Conservation (phyloP, 2,888 invertebrate genomes). For the Agrilus mali region DNA sequence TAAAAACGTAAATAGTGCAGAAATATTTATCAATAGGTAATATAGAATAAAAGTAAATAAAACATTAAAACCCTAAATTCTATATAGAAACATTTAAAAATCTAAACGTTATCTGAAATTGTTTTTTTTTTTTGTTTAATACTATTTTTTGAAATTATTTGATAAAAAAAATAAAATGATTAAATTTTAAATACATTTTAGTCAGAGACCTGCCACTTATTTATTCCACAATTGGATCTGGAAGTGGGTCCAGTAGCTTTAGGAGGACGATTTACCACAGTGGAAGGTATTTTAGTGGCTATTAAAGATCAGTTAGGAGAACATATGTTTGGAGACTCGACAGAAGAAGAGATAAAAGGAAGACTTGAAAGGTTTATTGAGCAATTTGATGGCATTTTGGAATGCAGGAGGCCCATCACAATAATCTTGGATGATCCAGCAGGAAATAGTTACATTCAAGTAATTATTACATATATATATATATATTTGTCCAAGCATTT, state of each 20-base stretch:
- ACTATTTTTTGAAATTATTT: constrained; percentile 2
- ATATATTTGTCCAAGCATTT: neutral
- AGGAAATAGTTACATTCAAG: constrained; percentile 91
- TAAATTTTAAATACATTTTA: constrained; percentile 22
- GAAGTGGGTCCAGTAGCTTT: constrained; percentile 75
- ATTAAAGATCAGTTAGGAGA: constrained; percentile 64
- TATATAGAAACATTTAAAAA: too few species aligned
- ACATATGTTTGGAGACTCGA: constrained; percentile 61
- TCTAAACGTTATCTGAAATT: too few species aligned
- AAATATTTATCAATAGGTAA: too few species aligned
- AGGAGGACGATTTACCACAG: constrained; percentile 88
- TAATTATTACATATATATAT: constrained; percentile 15
- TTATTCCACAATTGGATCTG: constrained; percentile 79
- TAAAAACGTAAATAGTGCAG: too few species aligned
- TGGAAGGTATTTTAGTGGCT: constrained; percentile 77
- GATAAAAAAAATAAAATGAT: neutral
- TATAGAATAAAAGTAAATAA: too few species aligned
- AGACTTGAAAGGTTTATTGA: constrained; percentile 51
- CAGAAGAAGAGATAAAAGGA: constrained; percentile 39
- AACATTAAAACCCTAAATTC: too few species aligned
- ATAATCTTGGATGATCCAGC: constrained; percentile 90
- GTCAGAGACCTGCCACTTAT: constrained; percentile 69
- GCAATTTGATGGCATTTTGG: constrained; percentile 54
- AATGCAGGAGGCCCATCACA: constrained; percentile 50
- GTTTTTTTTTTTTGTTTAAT: too few species aligned